Evolutionary conservation across 2,888 invertebrate genomes (phyloP).

Genomic region (Heteromyza rotundicornis): DNA sequence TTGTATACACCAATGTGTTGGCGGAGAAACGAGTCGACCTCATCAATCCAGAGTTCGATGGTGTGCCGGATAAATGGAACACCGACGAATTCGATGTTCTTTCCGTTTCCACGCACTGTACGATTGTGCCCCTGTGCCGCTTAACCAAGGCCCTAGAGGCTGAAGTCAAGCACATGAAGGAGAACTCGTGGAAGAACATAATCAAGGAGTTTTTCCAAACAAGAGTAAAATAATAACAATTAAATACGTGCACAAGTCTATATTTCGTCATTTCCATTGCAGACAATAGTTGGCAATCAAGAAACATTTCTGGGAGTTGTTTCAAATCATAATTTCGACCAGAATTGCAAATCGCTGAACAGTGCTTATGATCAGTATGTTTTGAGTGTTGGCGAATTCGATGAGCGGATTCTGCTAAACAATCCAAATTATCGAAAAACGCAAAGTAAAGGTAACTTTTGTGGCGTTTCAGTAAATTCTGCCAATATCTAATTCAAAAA

Average conservation of each 20-base stretch:
- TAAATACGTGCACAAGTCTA: not conserved
- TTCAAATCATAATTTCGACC: slow-evolving; percentile 80
- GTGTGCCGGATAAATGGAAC: slow-evolving; percentile 75
- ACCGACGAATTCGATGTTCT: slow-evolving; percentile 64
- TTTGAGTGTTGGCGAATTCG: slow-evolving; percentile 90
- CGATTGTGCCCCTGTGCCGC: slow-evolving; percentile 81
- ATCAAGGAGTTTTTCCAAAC: slow-evolving; percentile 67
- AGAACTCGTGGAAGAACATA: slow-evolving; percentile 83
- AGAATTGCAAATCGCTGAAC: slow-evolving; percentile 83
- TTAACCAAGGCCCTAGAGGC: slow-evolving; percentile 81
- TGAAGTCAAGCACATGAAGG: slow-evolving; percentile 90
- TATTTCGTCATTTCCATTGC: slow-evolving; percentile 23
- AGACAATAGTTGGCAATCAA: slow-evolving; percentile 77
- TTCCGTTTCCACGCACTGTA: slow-evolving; percentile 74
- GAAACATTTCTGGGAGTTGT: slow-evolving; percentile 77
- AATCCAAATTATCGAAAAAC: slow-evolving; percentile 56
- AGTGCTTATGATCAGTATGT: slow-evolving; percentile 91
- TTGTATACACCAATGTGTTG: slow-evolving; percentile 86
- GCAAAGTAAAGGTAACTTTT: not conserved
- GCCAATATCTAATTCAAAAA: not conserved
- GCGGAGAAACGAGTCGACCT: slow-evolving; percentile 81
- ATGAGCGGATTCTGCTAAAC: slow-evolving; percentile 94
- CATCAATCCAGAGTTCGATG: slow-evolving; percentile 82
- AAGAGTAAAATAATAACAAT: slow-evolving; percentile 40
- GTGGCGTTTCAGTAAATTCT: not conserved